A percentile compares a stretch with the other conserved stretches of the same genome.
Evolutionary conservation across 1,140 invertebrate genomes (phyloP).

Genomic region (Scaptomyza graminum): DNA sequence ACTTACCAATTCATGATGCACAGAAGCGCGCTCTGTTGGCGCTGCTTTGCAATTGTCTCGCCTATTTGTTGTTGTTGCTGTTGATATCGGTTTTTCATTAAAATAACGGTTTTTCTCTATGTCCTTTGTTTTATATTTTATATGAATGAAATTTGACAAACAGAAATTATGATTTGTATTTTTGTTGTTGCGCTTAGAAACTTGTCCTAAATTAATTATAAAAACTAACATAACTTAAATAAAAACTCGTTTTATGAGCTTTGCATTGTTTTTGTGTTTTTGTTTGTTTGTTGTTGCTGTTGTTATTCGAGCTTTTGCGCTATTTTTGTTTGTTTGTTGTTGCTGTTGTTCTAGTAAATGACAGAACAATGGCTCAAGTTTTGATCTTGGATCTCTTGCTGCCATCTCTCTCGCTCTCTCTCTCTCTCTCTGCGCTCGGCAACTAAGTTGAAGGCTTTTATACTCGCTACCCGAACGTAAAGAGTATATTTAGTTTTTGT

Average conservation of each 20-base stretch:
- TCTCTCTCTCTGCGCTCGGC: constrained; percentile 20
- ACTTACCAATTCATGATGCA: neutral
- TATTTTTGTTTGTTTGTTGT: constrained; percentile 9
- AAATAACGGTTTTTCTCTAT: constrained; percentile 36
- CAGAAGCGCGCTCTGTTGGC: constrained; percentile 29
- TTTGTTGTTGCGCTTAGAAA: constrained; percentile 22
- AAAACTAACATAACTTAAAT: constrained; percentile 14
- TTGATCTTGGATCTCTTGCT: constrained; percentile 2
- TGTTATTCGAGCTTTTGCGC: constrained; percentile 26
- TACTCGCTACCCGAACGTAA: too few species aligned
- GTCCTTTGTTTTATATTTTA: constrained; percentile 10
- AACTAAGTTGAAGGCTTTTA: constrained; percentile 66
- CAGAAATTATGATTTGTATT: constrained; percentile 21
- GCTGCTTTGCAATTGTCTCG: constrained; percentile 26
- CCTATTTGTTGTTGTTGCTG: neutral
- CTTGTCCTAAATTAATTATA: constrained; percentile 50
- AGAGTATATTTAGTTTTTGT: too few species aligned
- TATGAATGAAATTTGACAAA: constrained; percentile 39
- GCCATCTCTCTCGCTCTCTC: neutral
- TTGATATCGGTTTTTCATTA: constrained; percentile 1
- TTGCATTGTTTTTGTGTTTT: constrained; percentile 9
- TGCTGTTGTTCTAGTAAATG: constrained; percentile 38
- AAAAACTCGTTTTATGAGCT: constrained; percentile 47
- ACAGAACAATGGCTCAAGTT: constrained; percentile 41
- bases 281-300: neutral